Evolutionary conservation across 2,888 invertebrate genomes (phyloP).

Genomic region (Dasypogon diadema): DNA sequence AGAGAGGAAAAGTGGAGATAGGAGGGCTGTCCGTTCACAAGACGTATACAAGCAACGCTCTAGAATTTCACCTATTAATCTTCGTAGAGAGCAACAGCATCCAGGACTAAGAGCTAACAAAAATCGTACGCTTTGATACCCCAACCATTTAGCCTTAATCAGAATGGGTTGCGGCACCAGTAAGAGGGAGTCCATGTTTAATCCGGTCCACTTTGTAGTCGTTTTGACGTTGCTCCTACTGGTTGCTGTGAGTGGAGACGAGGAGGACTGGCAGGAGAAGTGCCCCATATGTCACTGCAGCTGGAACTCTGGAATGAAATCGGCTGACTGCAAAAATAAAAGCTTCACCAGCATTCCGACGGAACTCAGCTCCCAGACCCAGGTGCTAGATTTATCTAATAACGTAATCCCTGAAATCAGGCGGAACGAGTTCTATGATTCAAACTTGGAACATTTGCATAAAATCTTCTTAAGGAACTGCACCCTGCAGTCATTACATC

Average conservation of each 20-base stretch:
- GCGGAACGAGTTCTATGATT: constrained; percentile 77
- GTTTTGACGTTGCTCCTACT: constrained; percentile 14
- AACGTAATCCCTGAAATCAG: constrained; percentile 77
- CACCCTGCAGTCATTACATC: constrained; percentile 78
- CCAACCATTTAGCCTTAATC: constrained; percentile 9
- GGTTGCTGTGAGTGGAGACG: constrained; percentile 57
- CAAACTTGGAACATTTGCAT: constrained; percentile 82
- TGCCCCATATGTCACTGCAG: constrained; percentile 79
- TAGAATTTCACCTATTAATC: constrained; percentile 1
- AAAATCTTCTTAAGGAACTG: constrained; percentile 83
- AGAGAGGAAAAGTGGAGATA: too few species aligned
- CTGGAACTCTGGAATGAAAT: constrained; percentile 87
- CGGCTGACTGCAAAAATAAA: constrained; percentile 81
- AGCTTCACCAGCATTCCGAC: constrained; percentile 79
- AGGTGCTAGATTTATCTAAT: constrained; percentile 79
- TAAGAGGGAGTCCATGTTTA: constrained; percentile 12
- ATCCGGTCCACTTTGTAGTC: constrained; percentile 17
- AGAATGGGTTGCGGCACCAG: constrained; percentile 13
- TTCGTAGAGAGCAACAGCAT: constrained; percentile 1
- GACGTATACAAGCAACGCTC: background rate
- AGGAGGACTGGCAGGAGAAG: constrained; percentile 64
- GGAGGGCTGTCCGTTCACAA: too few species aligned
- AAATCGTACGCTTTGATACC: constrained; percentile 4
- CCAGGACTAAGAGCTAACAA: background rate
- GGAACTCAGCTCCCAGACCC: constrained; percentile 78